phyloP scores from a whole-genome alignment of 2,888 invertebrate genomes.

The Calephelis perditalis region DNA sequence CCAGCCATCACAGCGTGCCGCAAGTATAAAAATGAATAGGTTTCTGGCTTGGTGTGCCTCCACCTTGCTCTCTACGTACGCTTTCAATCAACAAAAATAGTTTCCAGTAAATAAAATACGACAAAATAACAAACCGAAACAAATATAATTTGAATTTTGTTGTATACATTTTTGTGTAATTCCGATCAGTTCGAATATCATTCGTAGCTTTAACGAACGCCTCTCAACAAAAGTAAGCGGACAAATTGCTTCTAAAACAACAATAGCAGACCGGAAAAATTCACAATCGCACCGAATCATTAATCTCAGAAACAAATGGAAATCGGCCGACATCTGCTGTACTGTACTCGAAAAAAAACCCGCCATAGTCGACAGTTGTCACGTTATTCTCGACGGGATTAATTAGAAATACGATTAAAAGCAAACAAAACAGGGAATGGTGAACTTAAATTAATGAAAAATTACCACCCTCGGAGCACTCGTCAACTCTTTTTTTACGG shows the following conservation, averaged over 20 bases:
- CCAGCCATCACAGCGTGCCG: too few relatives aligned
- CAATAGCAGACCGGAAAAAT: slow-evolving; percentile 78
- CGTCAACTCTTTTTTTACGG: slow-evolving; percentile 77
- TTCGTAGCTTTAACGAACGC: slow-evolving; percentile 72
- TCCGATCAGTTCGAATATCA: slow-evolving; percentile 63
- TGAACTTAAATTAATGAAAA: slow-evolving; percentile 79
- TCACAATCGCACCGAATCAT: slow-evolving; percentile 78
- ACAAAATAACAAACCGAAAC: neutral
- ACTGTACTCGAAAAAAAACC: slow-evolving; percentile 63
- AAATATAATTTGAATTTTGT: slow-evolving; percentile 14
- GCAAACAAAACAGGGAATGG: slow-evolving; percentile 79
- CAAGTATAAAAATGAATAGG: too few relatives aligned
- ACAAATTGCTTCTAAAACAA: slow-evolving; percentile 79
- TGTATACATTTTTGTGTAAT: slow-evolving; percentile 36
- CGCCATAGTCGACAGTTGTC: slow-evolving; percentile 77
- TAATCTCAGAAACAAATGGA: slow-evolving; percentile 79
- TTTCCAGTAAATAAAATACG: neutral
- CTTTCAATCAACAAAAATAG: too few relatives aligned
- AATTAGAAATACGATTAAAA: slow-evolving; percentile 79
- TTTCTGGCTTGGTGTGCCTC: too few relatives aligned
- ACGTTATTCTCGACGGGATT: slow-evolving; percentile 79
- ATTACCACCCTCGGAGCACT: slow-evolving; percentile 77
- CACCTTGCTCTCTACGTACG: too few relatives aligned
- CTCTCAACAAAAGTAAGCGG: slow-evolving; percentile 72
- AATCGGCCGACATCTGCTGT: slow-evolving; percentile 78